Base-by-base conservation (phyloP, 1,140 invertebrate species). In the Polypedilum pembai region DNA sequence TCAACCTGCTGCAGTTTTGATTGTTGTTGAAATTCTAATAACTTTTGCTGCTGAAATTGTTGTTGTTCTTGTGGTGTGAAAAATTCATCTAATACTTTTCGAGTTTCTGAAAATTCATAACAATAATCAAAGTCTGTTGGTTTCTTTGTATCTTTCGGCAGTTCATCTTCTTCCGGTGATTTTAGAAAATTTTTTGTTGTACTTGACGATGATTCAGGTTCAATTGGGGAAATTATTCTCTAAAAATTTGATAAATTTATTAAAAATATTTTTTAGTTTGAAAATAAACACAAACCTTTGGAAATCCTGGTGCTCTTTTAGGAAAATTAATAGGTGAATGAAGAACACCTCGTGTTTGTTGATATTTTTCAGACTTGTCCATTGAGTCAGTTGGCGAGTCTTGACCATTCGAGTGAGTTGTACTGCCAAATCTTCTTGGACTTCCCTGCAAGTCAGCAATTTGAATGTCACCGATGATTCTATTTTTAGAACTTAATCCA, bases 21-120 rank as follows among this genome's bases (percentile, higher is more conserved):
- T 69, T 69, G 65, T 10, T 69, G 65, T 18, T 69, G 65, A 69
- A 69, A 69, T 69, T 69, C 65, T 69, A 69, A 69, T 69, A 69
- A 69, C 10, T 69, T 69, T 21, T 69, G 65, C 10, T 69, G 65
- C 17, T 69, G 65, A 69, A 69, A 21, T 21, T 69, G 65, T 10
- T 69, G 65, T 20, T 69, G 65, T 18, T 69, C 17, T 21, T 69
- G 65, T 7, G 65, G 65, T 20, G 65, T 90, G 83, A 93, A 94
- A 83, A 94, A 93, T 83, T 94, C 92, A 80, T 93, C 91, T 20
- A 94, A 83, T 41, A 93, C 92, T 84, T 93, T 93, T 75, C 91
- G 84, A 17, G 92, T 94, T 81, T 94, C 91, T 1, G 91, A 93
- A 82, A 93, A 93, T 80, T 93, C 92, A 80, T 93, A 94, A 63